Evolutionary conservation across 2,797 vertebrate genomes (phyloP), one percentile per base, ranked within the genome.

Genomic region (Chelonia mydas): DNA sequence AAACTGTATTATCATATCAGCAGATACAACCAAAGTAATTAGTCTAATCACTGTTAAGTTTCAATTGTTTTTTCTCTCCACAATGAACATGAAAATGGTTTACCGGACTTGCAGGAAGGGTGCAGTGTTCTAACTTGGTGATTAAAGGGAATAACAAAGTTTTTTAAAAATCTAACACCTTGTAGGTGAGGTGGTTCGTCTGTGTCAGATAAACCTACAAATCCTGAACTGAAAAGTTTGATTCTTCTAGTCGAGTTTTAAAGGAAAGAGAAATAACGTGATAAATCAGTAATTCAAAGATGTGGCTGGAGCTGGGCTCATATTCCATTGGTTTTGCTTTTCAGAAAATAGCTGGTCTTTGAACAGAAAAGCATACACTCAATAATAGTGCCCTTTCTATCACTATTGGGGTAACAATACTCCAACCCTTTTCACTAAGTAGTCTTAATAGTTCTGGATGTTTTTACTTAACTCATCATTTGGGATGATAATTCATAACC

Each of bases 261-360:
- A 65, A 94, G 91, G 21, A 91, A 50, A 88, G 31, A 88, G 91
- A 95, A 68, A 21, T 53, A 59, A 25, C 65, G 41, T 51, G 61
- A 11, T 76, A 95, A 96, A 88, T 61, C 47, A 77, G 76, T 45
- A 89, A 92, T 74, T 93, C 90, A 91, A 86, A 89, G 93, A 86
- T 88, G 86, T 97, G 95, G 91, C 96, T 82, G 25, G 45, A 78
- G n/a, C 16, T 57, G 11, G 47, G 57, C 86, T 95, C 59, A 45
- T 53, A 68, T 93, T 88, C 89, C 68, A 6, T 61, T 81, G 59
- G 33, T 55, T 94, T 33, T 2, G 6, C 1, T 2, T 84, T 25
- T 2, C 2, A 51, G n/a, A 87, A 74, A 41, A 49, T 86, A 79
- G 33, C 33, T 59, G 31, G 16, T 47, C 13, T 81, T 51, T 80